Conservation (phyloP, 2,888 invertebrate genomes). For the Caenorhabditis japonica region DNA sequence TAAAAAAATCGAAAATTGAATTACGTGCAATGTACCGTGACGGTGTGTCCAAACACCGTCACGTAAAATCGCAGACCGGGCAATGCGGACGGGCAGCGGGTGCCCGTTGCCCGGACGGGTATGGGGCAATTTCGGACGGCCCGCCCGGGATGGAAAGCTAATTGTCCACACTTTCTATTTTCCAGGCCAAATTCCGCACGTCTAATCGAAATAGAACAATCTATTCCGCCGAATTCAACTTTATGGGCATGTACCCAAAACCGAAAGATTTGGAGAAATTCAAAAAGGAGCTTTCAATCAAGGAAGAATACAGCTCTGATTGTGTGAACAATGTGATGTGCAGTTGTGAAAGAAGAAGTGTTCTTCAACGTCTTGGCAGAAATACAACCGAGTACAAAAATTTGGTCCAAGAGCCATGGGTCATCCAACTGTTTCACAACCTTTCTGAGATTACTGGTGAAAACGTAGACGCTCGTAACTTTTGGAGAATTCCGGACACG, state of each 20-base stretch:
- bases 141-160: too few species aligned
- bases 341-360: constrained; percentile 13
- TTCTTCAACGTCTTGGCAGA: constrained; percentile 14
- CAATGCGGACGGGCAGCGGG: too few species aligned
- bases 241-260: constrained; percentile 56
- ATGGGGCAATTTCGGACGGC: too few species aligned
- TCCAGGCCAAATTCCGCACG: constrained; percentile 82
- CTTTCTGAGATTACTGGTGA: constrained; percentile 18
- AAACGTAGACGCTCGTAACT: constrained; percentile 11
- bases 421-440: constrained; percentile 7
- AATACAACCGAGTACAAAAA: constrained; percentile 15
- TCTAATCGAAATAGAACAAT: constrained; percentile 90
- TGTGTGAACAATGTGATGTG: constrained; percentile 43
- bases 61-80: too few species aligned
- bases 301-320: constrained; percentile 10
- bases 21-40: too few species aligned
- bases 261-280: neutral
- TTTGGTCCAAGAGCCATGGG: constrained; percentile 11
- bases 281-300: constrained; percentile 29
- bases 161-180: neutral
- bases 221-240: constrained; percentile 78
- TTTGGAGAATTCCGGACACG: constrained; percentile 40
- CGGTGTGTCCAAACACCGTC: too few species aligned
- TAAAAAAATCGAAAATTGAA: too few species aligned
- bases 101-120: too few species aligned